A percentile compares a stretch with the other conserved stretches of the same genome.
Conservation (phyloP, 2,797 vertebrate genomes). For the Poeciliopsis turneri region DNA sequence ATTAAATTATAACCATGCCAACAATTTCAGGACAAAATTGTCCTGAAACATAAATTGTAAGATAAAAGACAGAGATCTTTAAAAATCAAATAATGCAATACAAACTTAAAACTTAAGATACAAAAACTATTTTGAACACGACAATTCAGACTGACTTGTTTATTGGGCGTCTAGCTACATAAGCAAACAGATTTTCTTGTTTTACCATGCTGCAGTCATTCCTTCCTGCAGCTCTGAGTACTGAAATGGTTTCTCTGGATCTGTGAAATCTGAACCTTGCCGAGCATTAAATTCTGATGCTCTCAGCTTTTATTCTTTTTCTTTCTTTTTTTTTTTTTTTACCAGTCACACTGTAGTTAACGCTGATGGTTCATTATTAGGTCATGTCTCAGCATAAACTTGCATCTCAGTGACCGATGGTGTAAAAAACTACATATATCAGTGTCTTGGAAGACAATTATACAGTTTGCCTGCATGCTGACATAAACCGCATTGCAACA, state of each 20-base stretch:
- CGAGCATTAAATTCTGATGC: not conserved
- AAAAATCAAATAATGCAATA: not conserved
- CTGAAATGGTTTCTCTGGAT: not conserved
- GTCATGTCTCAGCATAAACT: slow-evolving; percentile 55
- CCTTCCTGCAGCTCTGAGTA: not conserved
- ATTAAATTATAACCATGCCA: not conserved
- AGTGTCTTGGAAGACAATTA: slow-evolving; percentile 36
- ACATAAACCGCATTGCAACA: slow-evolving; percentile 47
- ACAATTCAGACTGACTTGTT: slow-evolving; percentile 53
- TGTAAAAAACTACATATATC: slow-evolving; percentile 37
- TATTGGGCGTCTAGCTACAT: slow-evolving; percentile 30
- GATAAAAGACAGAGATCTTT: not conserved
- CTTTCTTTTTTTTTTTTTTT: not conserved
- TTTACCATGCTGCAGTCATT: slow-evolving; percentile 36
- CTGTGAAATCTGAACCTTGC: slow-evolving; percentile 2
- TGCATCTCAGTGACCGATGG: slow-evolving; percentile 27
- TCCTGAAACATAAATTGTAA: not conserved
- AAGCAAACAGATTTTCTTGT: slow-evolving; percentile 34
- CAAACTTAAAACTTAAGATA: not conserved
- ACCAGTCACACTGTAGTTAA: slow-evolving; percentile 28
- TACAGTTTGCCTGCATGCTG: slow-evolving; percentile 12
- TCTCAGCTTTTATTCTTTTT: slow-evolving; percentile 34
- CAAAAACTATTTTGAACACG: not conserved
- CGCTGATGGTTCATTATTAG: slow-evolving; percentile 62
- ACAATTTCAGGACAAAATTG: not conserved